These are phyloP conservation scores for Bombus breviceps DNA, from an alignment of 1,140 invertebrate species.

Conservation along the genomic window DNA sequence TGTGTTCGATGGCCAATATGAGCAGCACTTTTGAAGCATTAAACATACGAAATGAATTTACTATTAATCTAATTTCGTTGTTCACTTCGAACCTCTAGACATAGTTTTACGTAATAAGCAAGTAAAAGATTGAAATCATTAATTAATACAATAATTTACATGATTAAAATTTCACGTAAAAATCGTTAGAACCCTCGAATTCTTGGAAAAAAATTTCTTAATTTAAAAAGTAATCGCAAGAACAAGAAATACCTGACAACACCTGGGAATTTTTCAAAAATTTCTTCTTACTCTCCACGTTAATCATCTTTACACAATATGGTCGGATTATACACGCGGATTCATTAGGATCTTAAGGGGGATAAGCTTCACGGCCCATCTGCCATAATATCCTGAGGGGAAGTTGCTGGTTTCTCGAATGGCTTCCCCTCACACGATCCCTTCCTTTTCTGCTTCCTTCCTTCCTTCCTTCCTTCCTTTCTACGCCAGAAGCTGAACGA, in stretches of 20 bases:
- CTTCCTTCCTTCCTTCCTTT: conserved; percentile 51
- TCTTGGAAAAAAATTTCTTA: background rate
- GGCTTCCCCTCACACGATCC: conserved; percentile 52
- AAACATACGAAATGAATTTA: too few species aligned
- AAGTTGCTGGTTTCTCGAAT: conserved; percentile 41
- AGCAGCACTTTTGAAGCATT: too few species aligned
- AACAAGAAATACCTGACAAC: background rate
- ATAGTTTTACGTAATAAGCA: too few species aligned
- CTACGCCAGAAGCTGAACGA: conserved; percentile 25
- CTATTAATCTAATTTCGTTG: too few species aligned
- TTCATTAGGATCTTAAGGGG: conserved; percentile 31
- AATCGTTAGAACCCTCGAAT: too few species aligned
- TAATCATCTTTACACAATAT: background rate
- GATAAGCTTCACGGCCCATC: conserved; percentile 48
- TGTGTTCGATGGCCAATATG: too few species aligned
- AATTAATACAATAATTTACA: too few species aligned
- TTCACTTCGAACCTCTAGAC: too few species aligned
- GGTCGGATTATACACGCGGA: background rate
- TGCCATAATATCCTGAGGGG: conserved; percentile 53
- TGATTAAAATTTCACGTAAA: too few species aligned
- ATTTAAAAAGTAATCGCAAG: background rate
- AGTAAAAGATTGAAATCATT: too few species aligned
- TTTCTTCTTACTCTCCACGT: background rate
- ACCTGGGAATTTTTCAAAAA: background rate
- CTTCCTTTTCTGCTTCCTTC: conserved; percentile 52